A percentile compares a stretch with the other conserved stretches of the same genome.
Conservation (phyloP, 1,140 invertebrate genomes). For the Dryas iulia region DNA sequence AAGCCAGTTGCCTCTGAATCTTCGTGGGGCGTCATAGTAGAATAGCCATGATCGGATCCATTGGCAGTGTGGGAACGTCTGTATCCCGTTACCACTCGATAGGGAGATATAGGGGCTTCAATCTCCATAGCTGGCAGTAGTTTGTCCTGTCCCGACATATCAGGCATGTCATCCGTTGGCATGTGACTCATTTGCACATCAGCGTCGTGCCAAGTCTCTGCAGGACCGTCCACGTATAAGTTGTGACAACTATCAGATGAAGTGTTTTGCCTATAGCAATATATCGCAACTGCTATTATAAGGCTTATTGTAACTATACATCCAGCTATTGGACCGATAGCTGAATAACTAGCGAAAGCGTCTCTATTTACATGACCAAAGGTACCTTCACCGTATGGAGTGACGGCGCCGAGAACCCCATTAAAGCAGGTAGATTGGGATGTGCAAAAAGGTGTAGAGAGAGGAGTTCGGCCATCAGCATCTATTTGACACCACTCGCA, state of each 20-base stretch:
- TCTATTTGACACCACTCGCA: slow-evolving; percentile 96
- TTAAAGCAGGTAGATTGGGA: slow-evolving; percentile 91
- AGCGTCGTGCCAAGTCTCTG: slow-evolving; percentile 74
- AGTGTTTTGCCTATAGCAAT: slow-evolving; percentile 84
- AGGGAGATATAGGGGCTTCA: slow-evolving; percentile 90
- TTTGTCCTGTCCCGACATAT: slow-evolving; percentile 82
- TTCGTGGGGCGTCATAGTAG: slow-evolving; percentile 96
- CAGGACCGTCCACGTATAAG: slow-evolving; percentile 79
- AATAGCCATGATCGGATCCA: slow-evolving; percentile 96
- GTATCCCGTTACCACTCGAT: slow-evolving; percentile 91
- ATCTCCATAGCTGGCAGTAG: slow-evolving; percentile 81
- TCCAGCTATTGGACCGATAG: slow-evolving; percentile 83
- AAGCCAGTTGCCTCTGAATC: slow-evolving; percentile 91
- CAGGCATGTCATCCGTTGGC: slow-evolving; percentile 70
- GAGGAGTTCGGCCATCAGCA: slow-evolving; percentile 84
- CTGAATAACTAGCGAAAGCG: slow-evolving; percentile 81
- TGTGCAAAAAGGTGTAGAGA: slow-evolving; percentile 89
- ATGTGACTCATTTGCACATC: slow-evolving; percentile 75
- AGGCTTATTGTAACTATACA: slow-evolving; percentile 83
- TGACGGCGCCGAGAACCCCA: slow-evolving; percentile 89
- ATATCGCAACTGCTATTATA: slow-evolving; percentile 83
- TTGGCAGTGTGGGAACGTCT: slow-evolving; percentile 89
- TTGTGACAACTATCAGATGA: slow-evolving; percentile 78
- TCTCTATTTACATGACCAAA: slow-evolving; percentile 79
- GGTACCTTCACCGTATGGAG: slow-evolving; percentile 89